Evolutionary conservation across 1,140 invertebrate genomes (phyloP).

Genomic region (Dendroctonus ponderosae): DNA sequence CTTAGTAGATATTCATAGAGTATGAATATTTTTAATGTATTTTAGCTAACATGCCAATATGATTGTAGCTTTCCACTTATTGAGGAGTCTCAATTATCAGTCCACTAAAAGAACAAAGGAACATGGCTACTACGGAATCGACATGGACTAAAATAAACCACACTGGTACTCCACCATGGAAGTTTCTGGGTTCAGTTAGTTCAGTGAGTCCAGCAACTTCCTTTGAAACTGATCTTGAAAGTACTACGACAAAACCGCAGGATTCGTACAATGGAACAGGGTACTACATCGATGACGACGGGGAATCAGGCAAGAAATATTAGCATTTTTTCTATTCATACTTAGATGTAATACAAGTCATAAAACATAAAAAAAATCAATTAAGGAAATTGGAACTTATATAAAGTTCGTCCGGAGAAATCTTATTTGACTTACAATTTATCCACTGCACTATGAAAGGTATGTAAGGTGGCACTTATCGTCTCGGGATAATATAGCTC

Average conservation of each 20-base stretch:
- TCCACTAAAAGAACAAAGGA: neutral
- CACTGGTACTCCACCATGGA: slow-evolving; percentile 15
- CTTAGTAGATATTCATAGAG: too few species aligned
- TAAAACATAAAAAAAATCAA: slow-evolving; percentile 7
- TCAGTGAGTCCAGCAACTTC: slow-evolving; percentile 24
- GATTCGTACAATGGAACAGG: slow-evolving; percentile 42
- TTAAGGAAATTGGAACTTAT: neutral
- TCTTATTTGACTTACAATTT: too few species aligned
- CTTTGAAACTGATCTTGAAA: neutral
- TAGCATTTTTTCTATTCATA: neutral
- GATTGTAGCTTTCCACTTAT: too few species aligned
- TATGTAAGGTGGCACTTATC: too few species aligned
- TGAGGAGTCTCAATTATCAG: too few species aligned
- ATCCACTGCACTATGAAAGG: too few species aligned
- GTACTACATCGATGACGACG: slow-evolving; percentile 48
- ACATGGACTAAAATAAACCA: slow-evolving; percentile 1
- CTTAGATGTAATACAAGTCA: neutral
- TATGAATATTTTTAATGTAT: too few species aligned
- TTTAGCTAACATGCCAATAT: too few species aligned
- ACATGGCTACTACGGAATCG: neutral
- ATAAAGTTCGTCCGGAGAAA: too few species aligned
- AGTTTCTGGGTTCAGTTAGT: slow-evolving; percentile 27
- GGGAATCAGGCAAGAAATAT: slow-evolving; percentile 18
- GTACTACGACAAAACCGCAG: neutral
- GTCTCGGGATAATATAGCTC: too few species aligned